Percentiles rank a stretch among this genome's conserved stretches.
Conservation (phyloP, 1,140 invertebrate species). For the Caenorhabditis latens region DNA sequence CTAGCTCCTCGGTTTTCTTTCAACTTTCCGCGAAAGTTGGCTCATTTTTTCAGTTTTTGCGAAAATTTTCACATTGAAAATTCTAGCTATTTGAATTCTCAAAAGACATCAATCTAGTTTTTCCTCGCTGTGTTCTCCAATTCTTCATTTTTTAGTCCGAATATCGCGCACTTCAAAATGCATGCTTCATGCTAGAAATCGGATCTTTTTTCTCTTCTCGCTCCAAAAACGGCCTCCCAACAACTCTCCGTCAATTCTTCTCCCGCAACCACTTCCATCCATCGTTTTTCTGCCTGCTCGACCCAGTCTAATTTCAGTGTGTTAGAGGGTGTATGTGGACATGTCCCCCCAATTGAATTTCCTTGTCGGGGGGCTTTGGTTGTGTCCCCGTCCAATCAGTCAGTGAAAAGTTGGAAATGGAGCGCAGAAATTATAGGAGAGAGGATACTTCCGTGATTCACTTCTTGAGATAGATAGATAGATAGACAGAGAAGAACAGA, state of each 20-base stretch:
- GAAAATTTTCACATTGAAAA: no score
- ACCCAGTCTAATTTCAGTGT: not conserved
- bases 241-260: not conserved
- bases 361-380: not conserved
- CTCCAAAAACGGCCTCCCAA: not conserved
- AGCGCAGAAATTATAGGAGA: no score
- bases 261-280: not conserved
- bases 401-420: not conserved
- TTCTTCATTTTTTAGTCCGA: not conserved
- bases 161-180: not conserved
- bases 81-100: not conserved
- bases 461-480: no score
- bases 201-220: conserved; percentile 1
- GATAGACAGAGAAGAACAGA: no score
- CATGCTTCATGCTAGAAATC: conserved; percentile 11
- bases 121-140: no score
- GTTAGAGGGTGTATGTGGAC: not conserved
- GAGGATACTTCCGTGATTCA: no score
- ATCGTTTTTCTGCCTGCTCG: no score
- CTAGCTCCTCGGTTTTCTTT: no score
- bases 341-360: conserved; percentile 34
- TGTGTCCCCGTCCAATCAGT: conserved; percentile 12
- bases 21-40: no score
- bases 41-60: no score
- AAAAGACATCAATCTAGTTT: not conserved